Evolutionary conservation across 1,140 invertebrate genomes (phyloP), one percentile per base, ranked within the genome.

Genomic region (Bombus terrestris): DNA sequence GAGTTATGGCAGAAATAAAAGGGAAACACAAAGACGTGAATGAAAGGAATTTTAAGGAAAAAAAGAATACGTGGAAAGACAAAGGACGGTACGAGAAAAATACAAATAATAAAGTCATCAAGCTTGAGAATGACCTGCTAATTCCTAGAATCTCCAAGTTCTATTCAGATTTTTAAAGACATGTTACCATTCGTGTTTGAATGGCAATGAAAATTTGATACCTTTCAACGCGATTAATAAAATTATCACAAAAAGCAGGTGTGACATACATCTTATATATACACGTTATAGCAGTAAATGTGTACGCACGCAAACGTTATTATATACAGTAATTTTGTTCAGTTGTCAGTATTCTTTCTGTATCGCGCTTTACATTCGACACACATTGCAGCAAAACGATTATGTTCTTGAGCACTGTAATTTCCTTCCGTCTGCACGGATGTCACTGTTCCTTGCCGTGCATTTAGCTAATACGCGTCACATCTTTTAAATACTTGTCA

Each of bases 351-450:
- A n/a, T 64, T 12, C 28, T 37, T 81, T 4, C 8, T n/a, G 28
- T 18, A 68, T 53, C 18, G 47, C 57, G 25, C 13, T 47, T 77
- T 32, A 57, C 3, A 69, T 83, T 83, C 41, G 73, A 77, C 12
- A 15, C 25, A 39, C 59, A 9, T 35, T 43, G 43, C 43, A 22
- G 22, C 35, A 62, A 68, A 53, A 41, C 28, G n/a, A 76, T 76
- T 41, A 6, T n/a, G 25, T 37, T 10, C 3, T 32, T 10, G 2
- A n/a, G 4, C 41, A 25, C 22, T 47, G 41, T 81, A 81, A 81
- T 81, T 81, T 81, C 37, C 53, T 62, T 72, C 35, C 28, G 9
- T 35, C 5, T 5, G 5, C 22, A 10, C 15, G 35, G 32, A 37
- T 62, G 28, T 28, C n/a, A n/a, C 41, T 47, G 41, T 79, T 79